phyloP scores from a whole-genome alignment of 1,140 invertebrate species.

The Aphaenogaster ashmeadi region DNA sequence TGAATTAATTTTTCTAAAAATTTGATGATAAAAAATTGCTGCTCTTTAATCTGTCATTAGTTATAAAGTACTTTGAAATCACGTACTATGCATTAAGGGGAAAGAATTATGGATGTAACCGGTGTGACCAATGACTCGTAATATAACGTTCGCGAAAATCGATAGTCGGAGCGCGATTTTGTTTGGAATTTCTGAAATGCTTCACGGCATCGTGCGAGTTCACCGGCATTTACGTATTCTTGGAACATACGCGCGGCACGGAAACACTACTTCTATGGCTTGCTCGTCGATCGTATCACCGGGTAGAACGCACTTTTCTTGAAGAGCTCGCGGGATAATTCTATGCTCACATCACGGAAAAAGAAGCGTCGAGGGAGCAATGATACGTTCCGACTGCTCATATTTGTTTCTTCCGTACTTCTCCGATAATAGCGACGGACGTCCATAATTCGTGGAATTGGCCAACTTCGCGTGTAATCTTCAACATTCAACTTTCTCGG shows the following conservation, averaged over 20 bases:
- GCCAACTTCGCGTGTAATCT: constrained; percentile 42
- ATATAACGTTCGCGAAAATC: constrained; percentile 43
- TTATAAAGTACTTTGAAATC: not conserved
- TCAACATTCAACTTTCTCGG: constrained; percentile 17
- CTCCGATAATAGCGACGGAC: constrained; percentile 45
- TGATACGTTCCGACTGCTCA: constrained; percentile 47
- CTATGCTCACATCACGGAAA: constrained; percentile 6
- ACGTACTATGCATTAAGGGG: constrained; percentile 7
- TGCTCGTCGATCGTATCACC: constrained; percentile 41
- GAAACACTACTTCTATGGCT: constrained; percentile 29
- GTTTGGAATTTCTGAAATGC: constrained; percentile 51
- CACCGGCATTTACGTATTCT: constrained; percentile 45
- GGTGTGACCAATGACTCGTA: constrained; percentile 37
- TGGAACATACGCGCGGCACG: constrained; percentile 41
- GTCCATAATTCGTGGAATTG: constrained; percentile 18
- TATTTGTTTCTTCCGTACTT: constrained; percentile 51
- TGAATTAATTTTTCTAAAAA: not conserved
- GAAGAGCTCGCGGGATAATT: constrained; percentile 50
- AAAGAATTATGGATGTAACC: constrained; percentile 34
- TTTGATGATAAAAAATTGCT: not conserved
- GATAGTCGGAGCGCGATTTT: constrained; percentile 41
- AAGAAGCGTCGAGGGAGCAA: constrained; percentile 44
- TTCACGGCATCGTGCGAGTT: constrained; percentile 30
- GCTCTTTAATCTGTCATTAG: not conserved
- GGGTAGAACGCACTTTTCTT: not conserved